These are phyloP conservation scores for Morpho deidamia DNA, from an alignment of 2,888 invertebrate species.

Conservation along the genomic window DNA sequence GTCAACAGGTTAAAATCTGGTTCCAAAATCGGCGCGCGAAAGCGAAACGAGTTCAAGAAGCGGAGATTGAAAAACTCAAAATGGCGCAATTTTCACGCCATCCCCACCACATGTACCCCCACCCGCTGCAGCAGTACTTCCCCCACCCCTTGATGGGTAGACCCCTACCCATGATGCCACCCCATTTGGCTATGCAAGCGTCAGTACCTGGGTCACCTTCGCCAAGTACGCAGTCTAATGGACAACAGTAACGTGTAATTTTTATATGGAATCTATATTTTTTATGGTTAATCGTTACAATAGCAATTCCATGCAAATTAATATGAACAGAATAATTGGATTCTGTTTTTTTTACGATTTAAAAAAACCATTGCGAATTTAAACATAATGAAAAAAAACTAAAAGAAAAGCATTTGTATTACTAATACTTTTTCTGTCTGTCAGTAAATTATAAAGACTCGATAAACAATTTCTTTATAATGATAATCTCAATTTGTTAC, in stretches of 20 bases:
- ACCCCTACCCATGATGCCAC: slow-evolving; percentile 66
- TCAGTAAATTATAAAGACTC: too few species aligned
- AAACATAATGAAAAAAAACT: too few species aligned
- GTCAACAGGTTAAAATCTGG: slow-evolving; percentile 89
- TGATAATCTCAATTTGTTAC: too few species aligned
- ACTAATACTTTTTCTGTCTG: too few species aligned
- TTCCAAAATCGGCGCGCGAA: slow-evolving; percentile 97
- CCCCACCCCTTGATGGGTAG: slow-evolving; percentile 80
- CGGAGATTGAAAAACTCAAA: slow-evolving; percentile 97
- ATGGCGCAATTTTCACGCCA: slow-evolving; percentile 83
- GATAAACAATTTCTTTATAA: too few species aligned
- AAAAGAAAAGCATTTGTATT: too few species aligned
- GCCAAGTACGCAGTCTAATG: slow-evolving; percentile 52
- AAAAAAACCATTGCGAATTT: too few species aligned
- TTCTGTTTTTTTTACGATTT: too few species aligned
- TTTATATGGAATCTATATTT: background rate
- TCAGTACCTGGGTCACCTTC: slow-evolving; percentile 65
- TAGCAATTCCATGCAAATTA: too few species aligned
- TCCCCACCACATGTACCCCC: slow-evolving; percentile 78
- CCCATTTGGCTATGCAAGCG: slow-evolving; percentile 66
- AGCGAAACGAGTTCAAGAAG: slow-evolving; percentile 97
- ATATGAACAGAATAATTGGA: too few species aligned
- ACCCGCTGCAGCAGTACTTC: slow-evolving; percentile 80
- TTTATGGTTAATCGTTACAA: too few species aligned
- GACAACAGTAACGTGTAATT: slow-evolving; percentile 35